Base-by-base conservation (phyloP, 2,888 invertebrate species). In the Germaria angustata region DNA sequence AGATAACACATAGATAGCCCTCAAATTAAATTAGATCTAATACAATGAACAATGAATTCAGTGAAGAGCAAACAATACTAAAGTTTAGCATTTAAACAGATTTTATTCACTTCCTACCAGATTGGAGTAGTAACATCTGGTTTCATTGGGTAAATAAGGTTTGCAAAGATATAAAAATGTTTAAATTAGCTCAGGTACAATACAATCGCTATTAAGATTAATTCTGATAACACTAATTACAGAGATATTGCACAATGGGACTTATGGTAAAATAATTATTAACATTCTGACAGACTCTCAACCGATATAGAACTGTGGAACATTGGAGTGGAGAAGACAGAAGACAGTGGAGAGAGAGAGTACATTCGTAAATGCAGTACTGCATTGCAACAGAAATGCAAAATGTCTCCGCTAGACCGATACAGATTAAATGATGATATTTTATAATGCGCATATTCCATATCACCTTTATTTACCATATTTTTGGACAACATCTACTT, bases 101-200 rank as follows among this genome's bases (percentile, higher is more conserved):
- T 59, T 49, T 41, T 34, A 68, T 59, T 59, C 73, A 81, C 66
- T 83, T 76, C 51, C 32, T 15, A 68, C 80, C 71, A 59, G 83
- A 68, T 80, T 61, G 28, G 24, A 80, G 76, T 83, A 76, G 83
- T 83, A 80, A 63, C 83, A 83, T 80, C 80, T 83, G 76, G 83
- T 83, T 80, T 80, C 39, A 17, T 55, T 49, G 34, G 17, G 57
- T 46, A 72, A 63, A 79, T 76, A 32, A 46, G 59, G 32, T n/a
- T n/a, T 22, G 39, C 11, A 57, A 36, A 46, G 20, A 61, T 20
- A 15, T n/a, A 34, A 34, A 61, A 41, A 53, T 8, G 8, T 46
- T 44, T 9, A 63, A 32, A 73, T 20, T 9, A 53, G 34, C 41
- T 73, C 3, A 65, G 17, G 17, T 32, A 32, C n/a, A 28, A 49